A percentile compares a stretch with the other conserved stretches of the same genome.
Evolutionary conservation across 2,888 invertebrate genomes (phyloP).

Genomic region (Synergus japonicus): DNA sequence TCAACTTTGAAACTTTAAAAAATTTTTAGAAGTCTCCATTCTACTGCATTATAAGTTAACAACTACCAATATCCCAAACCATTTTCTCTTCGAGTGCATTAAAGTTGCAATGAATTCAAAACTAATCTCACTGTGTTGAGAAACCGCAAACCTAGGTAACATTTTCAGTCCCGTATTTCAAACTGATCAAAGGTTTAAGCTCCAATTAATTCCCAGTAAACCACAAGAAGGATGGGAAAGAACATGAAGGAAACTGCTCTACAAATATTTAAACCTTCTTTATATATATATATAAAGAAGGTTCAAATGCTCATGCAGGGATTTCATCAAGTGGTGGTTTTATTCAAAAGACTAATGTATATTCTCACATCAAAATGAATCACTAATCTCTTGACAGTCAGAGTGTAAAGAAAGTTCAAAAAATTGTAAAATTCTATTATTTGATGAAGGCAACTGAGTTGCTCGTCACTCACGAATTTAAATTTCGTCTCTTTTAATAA

Average conservation of each 20-base stretch:
- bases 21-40: no score
- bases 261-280: no score
- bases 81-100: not conserved
- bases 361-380: no score
- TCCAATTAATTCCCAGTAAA: not conserved
- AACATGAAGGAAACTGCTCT: not conserved
- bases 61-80: not conserved
- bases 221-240: not conserved
- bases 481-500: no score
- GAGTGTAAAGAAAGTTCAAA: no score
- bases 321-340: no score
- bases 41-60: not conserved
- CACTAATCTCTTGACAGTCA: not conserved
- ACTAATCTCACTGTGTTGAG: not conserved
- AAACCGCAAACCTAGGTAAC: not conserved
- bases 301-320: no score
- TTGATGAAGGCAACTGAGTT: not conserved
- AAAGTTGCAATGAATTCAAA: not conserved
- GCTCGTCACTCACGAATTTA: no score
- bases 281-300: no score
- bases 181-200: not conserved
- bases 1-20: no score
- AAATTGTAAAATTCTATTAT: not conserved
- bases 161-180: not conserved
- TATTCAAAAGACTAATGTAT: no score